A percentile compares a stretch with the other conserved stretches of the same genome.
These are phyloP conservation scores for Cinclus cinclus DNA, from an alignment of 2,113 vertebrate genomes.

Conservation along the genomic window DNA sequence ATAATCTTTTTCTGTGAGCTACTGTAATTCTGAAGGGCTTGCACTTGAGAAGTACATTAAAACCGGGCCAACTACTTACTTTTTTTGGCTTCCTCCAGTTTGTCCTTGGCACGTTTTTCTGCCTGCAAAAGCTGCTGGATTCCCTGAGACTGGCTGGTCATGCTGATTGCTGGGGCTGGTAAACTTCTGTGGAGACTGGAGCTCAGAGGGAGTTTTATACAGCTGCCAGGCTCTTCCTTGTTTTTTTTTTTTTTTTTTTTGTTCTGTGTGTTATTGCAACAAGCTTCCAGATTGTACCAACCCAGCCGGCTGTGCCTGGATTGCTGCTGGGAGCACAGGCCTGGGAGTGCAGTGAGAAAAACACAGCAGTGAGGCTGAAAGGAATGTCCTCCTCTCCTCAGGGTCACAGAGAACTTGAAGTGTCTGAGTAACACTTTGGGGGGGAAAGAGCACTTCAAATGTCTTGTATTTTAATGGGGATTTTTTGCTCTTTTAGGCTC, in stretches of 20 bases:
- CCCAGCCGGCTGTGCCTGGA: background rate
- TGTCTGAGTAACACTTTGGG: background rate
- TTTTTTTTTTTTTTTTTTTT: background rate
- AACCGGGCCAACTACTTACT: conserved; percentile 65
- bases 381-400: background rate
- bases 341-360: conserved; percentile 8
- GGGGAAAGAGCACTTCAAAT: background rate
- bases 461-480: background rate
- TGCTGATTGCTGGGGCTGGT: background rate
- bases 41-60: background rate
- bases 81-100: conserved; percentile 81
- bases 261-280: conserved; percentile 41
- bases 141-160: conserved; percentile 81
- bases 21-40: background rate
- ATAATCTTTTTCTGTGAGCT: background rate
- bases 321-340: background rate
- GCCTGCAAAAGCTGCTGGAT: conserved; percentile 81
- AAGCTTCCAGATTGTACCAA: background rate
- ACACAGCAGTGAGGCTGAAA: background rate
- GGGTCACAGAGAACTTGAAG: background rate
- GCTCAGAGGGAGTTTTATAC: background rate
- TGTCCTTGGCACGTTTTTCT: conserved; percentile 81
- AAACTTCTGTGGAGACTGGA: background rate
- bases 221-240: background rate
- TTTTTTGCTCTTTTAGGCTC: background rate